Evolutionary conservation across 2,888 invertebrate species (phyloP), one percentile per base, ranked within the genome.

Genomic region (Trissolcus brochymenae): DNA sequence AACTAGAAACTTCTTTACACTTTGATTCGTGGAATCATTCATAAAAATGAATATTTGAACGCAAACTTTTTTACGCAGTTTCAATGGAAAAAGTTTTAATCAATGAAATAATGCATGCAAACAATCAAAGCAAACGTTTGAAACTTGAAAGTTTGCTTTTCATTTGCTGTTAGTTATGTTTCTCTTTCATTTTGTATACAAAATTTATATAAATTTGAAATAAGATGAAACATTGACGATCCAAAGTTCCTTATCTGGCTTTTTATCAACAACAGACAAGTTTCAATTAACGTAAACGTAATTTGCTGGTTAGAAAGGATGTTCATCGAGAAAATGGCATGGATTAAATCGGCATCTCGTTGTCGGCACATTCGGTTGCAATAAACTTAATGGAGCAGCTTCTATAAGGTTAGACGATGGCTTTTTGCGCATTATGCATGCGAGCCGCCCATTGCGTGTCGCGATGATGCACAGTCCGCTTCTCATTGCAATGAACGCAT

Each of bases 401-500:
- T 57, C 62, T 70, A 35, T 35, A 67, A 80, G 81, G 81, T 83
- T 81, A 79, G 84, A 84, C 82, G 84, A 82, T 80, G 81, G 80
- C 81, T 72, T 81, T 78, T 72, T 80, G 71, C 80, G 80, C 81
- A 88, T 87, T 87, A 88, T 86, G 82, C 81, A 87, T 84, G 83
- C 82, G 81, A 75, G 76, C 81, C 86, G 85, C 87, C 86, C 84
- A 86, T 84, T 82, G 82, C 85, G 84, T 84, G 87, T 87, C 81
- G 81, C 76, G 75, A 76, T 76, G 76, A 67, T 66, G 60, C 59
- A 72, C 59, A 75, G 59, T 67, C 60, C 50, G 56, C 56, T 60
- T 41, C 61, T 61, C 60, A 61, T 70, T 70, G 78, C 80, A 77
- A 80, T 82, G 82, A 80, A 83, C 84, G 81, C 86, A 87, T 87